Percentiles rank a stretch among this genome's conserved stretches.
phyloP scores from a whole-genome alignment of 2,888 invertebrate genomes.

The Diabrotica balteata region DNA sequence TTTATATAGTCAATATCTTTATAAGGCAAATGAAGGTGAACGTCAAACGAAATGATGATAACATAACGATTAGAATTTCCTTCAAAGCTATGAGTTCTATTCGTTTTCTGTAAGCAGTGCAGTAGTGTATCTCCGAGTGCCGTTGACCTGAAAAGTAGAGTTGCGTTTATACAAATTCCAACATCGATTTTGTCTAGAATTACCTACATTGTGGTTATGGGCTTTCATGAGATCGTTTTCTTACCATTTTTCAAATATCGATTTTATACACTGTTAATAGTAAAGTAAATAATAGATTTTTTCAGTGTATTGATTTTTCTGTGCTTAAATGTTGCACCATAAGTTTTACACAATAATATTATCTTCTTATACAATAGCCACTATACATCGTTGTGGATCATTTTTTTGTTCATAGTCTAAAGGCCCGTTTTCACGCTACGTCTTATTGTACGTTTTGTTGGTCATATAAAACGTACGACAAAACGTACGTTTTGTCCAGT shows the following conservation, averaged over 20 bases:
- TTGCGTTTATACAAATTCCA: slow-evolving; percentile 9
- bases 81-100: not conserved
- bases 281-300: not conserved
- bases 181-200: slow-evolving; percentile 12
- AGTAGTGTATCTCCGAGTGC: slow-evolving; percentile 1
- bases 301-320: not conserved
- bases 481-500: no score
- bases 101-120: slow-evolving; percentile 4
- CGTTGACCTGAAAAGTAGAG: slow-evolving; percentile 25
- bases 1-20: slow-evolving; percentile 1
- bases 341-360: no score
- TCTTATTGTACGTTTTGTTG: no score
- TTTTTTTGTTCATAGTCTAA: no score
- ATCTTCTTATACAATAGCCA: no score
- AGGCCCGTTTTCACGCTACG: no score
- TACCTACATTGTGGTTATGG: slow-evolving; percentile 10
- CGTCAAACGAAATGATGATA: slow-evolving; percentile 7
- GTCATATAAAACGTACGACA: no score
- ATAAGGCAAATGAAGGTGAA: slow-evolving; percentile 21
- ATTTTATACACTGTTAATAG: not conserved
- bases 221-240: not conserved
- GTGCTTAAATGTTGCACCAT: no score
- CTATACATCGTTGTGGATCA: no score
- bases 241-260: no score
- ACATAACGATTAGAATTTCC: slow-evolving; percentile 2